A percentile compares a stretch with the other conserved stretches of the same genome.
Conservation (phyloP, 2,888 invertebrate species). For the Agrotis puta region DNA sequence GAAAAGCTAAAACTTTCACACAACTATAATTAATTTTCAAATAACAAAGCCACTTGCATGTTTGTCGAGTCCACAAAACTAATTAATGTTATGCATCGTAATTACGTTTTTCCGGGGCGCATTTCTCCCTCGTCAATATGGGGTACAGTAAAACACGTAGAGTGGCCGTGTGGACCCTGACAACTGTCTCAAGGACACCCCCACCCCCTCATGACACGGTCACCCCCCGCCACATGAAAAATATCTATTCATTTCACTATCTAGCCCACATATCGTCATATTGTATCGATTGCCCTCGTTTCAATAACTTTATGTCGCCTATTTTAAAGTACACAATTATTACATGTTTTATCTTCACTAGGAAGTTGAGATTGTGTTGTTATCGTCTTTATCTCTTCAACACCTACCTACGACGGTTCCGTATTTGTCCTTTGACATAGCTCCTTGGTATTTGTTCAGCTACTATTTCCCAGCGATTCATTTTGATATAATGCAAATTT, state of each 20-base stretch:
- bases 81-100: constrained; percentile 49
- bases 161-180: constrained; percentile 66
- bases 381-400: constrained; percentile 45
- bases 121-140: constrained; percentile 52
- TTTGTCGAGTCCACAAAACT: constrained; percentile 31
- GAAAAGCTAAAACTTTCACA: neutral
- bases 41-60: constrained; percentile 13
- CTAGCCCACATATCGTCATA: constrained; percentile 65
- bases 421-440: constrained; percentile 36
- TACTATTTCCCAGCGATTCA: neutral
- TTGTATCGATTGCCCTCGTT: constrained; percentile 77
- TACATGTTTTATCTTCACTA: constrained; percentile 47
- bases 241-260: constrained; percentile 64
- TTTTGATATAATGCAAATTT: constrained; percentile 45
- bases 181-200: constrained; percentile 69
- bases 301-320: constrained; percentile 59
- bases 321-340: constrained; percentile 49
- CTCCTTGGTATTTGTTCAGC: constrained; percentile 9
- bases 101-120: constrained; percentile 39
- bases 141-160: constrained; percentile 25
- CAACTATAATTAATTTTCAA: constrained; percentile 30
- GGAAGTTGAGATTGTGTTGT: constrained; percentile 46
- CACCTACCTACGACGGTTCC: constrained; percentile 34
- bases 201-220: constrained; percentile 67
- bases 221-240: constrained; percentile 58